Conservation (phyloP, 2,113 vertebrate species). For the Paradisaea rubra region DNA sequence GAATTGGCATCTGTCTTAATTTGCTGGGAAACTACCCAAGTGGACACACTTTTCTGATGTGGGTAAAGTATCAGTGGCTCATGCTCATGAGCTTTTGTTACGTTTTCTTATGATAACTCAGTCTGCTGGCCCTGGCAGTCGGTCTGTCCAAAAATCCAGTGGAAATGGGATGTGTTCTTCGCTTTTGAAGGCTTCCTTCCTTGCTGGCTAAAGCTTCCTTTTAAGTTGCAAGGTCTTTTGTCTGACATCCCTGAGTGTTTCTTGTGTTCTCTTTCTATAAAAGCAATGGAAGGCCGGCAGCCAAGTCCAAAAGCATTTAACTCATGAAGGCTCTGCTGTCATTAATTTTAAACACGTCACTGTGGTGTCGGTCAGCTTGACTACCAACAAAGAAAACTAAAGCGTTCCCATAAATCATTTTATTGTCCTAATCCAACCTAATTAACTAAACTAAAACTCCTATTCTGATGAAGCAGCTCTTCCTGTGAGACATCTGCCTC, state of each 20-base stretch:
- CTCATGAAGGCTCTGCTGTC: conserved; percentile 40
- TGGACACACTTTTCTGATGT: neutral
- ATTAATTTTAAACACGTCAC: conserved; percentile 42
- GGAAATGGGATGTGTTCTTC: neutral
- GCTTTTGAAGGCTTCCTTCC: neutral
- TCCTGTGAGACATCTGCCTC: conserved; percentile 54
- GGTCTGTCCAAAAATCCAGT: neutral
- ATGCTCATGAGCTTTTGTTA: neutral
- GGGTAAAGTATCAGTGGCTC: neutral
- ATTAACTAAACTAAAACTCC: conserved; percentile 29
- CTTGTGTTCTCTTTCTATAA: conserved; percentile 27
- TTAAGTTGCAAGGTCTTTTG: conserved; percentile 41
- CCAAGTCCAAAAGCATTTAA: conserved; percentile 49
- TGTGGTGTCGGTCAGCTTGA: conserved; percentile 19
- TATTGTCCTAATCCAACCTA: conserved; percentile 56
- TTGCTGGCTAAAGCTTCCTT: conserved; percentile 20
- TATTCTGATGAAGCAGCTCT: neutral
- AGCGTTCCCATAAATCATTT: conserved; percentile 53
- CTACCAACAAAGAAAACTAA: conserved; percentile 40
- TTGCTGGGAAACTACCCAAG: neutral
- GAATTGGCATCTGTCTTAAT: neutral
- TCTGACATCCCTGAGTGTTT: conserved; percentile 5
- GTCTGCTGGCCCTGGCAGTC: neutral
- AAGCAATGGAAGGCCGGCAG: conserved; percentile 5
- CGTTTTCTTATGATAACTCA: neutral